Percentiles rank a stretch among this genome's conserved stretches.
These are phyloP conservation scores for Melanocharis versteri DNA, from an alignment of 2,113 vertebrate species.

Conservation along the genomic window DNA sequence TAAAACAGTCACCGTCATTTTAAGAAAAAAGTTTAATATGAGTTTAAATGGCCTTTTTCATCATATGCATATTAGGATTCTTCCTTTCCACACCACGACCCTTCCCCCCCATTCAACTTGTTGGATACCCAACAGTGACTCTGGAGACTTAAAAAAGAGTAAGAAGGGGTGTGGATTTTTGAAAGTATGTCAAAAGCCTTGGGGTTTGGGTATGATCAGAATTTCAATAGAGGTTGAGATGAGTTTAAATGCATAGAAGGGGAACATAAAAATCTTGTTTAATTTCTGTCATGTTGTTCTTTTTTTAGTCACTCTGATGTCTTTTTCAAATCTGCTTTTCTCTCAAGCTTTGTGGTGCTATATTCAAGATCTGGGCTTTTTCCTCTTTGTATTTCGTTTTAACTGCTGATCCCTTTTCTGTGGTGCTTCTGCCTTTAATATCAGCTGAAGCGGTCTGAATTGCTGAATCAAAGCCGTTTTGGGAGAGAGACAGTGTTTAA, in stretches of 20 bases:
- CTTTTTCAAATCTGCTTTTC: slow-evolving; percentile 81
- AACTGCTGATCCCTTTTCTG: slow-evolving; percentile 68
- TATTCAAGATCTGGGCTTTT: slow-evolving; percentile 43
- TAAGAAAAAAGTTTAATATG: neutral
- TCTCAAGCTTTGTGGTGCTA: slow-evolving; percentile 71
- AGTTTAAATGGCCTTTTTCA: slow-evolving; percentile 25
- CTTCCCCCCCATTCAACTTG: slow-evolving; percentile 33
- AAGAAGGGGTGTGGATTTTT: slow-evolving; percentile 81
- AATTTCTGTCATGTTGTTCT: slow-evolving; percentile 86
- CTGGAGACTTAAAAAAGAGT: slow-evolving; percentile 81
- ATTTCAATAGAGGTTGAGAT: slow-evolving; percentile 85
- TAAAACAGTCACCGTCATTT: slow-evolving; percentile 12
- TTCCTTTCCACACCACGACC: neutral
- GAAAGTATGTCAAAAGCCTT: slow-evolving; percentile 91
- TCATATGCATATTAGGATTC: slow-evolving; percentile 44
- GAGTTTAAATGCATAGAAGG: slow-evolving; percentile 82
- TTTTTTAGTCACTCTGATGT: slow-evolving; percentile 80
- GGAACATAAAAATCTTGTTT: slow-evolving; percentile 84
- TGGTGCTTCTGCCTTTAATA: slow-evolving; percentile 71
- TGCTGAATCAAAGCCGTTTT: slow-evolving; percentile 70
- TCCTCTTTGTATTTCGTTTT: slow-evolving; percentile 67
- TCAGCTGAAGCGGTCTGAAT: slow-evolving; percentile 70
- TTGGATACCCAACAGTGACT: slow-evolving; percentile 78
- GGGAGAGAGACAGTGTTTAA: slow-evolving; percentile 64
- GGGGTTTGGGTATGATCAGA: slow-evolving; percentile 86